Evolutionary conservation across 2,888 invertebrate genomes (phyloP), one percentile per base, ranked within the genome.

Genomic region (Criorhina ranunculi): DNA sequence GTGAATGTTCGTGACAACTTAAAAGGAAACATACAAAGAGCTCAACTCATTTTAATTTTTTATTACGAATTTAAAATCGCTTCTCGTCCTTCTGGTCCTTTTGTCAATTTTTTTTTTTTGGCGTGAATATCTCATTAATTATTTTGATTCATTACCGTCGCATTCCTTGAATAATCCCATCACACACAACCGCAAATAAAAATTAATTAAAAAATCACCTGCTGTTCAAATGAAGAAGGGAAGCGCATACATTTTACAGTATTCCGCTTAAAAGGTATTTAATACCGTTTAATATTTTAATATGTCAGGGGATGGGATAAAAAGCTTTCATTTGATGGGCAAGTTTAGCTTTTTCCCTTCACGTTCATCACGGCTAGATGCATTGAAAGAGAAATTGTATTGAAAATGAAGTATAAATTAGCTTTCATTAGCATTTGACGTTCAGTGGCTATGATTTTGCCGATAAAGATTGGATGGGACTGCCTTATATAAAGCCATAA

Each of bases 171-270:
- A 24, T 37, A 57, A 53, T 53, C 31, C 53, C n/a, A 11, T 37
- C 44, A 7, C 11, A 8, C 37, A 57, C 57, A 24, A 57, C 19
- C 19, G 12, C n/a, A 31, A 53, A 40, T 37, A 29, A 40, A 53
- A 67, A 53, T 67, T 67, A 67, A 67, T 67, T 67, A 53, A 67
- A 60, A 53, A 53, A 53, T 53, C 29, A 29, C 66, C 51, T 40
- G 66, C 53, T 40, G 64, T 64, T 64, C 19, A 19, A 64, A 44
- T 9, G 17, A 62, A 6, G 64, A 15, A 17, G 12, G 31, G 8
- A 5, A 17, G 46, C 31, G 31, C 31, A 31, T 5, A 3, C 53
- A 12, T 8, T 31, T 8, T 3, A 53, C 11, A 24, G 5, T 1
- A 49, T 5, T 49, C 49, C 8, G 11, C 24, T 24, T 19, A 24